A percentile compares a stretch with the other conserved stretches of the same genome.
These are phyloP conservation scores for Euplagia quadripunctaria DNA, from an alignment of 2,888 invertebrate genomes.

Conservation along the genomic window DNA sequence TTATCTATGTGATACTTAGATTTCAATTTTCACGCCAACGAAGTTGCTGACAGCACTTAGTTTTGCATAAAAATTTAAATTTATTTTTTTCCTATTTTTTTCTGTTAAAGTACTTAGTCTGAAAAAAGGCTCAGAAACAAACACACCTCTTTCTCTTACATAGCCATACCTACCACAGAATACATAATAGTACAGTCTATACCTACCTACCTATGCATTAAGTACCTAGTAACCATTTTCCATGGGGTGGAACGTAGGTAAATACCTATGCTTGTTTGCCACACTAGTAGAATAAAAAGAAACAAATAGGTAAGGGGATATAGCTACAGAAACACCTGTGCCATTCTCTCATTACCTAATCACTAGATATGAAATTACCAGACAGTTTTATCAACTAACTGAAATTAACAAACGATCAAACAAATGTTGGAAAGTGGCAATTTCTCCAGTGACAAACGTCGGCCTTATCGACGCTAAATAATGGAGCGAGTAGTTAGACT, in stretches of 20 bases:
- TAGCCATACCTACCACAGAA: not conserved
- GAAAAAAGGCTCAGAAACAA: not conserved
- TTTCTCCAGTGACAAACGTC: slow-evolving; percentile 84
- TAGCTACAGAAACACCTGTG: slow-evolving; percentile 35
- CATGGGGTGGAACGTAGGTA: not conserved
- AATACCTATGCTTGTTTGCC: not conserved
- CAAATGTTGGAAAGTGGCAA: slow-evolving; percentile 77
- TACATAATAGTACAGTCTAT: too few species aligned
- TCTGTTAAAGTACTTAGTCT: too few species aligned
- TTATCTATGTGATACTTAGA: too few species aligned
- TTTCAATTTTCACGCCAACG: too few species aligned
- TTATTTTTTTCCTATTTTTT: too few species aligned
- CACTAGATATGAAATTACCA: slow-evolving; percentile 14
- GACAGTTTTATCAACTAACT: slow-evolving; percentile 25
- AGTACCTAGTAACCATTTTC: not conserved
- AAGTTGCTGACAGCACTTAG: too few species aligned
- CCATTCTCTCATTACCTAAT: slow-evolving; percentile 55
- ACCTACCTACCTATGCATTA: too few species aligned
- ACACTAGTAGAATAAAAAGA: not conserved
- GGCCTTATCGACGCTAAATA: slow-evolving; percentile 84
- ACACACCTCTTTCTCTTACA: not conserved
- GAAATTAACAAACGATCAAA: slow-evolving; percentile 80
- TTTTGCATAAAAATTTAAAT: too few species aligned
- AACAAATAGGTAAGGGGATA: not conserved
- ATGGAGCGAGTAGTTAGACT: slow-evolving; percentile 84